Conservation (phyloP, 2,113 vertebrate genomes). For the Psephotus haematonotus region DNA sequence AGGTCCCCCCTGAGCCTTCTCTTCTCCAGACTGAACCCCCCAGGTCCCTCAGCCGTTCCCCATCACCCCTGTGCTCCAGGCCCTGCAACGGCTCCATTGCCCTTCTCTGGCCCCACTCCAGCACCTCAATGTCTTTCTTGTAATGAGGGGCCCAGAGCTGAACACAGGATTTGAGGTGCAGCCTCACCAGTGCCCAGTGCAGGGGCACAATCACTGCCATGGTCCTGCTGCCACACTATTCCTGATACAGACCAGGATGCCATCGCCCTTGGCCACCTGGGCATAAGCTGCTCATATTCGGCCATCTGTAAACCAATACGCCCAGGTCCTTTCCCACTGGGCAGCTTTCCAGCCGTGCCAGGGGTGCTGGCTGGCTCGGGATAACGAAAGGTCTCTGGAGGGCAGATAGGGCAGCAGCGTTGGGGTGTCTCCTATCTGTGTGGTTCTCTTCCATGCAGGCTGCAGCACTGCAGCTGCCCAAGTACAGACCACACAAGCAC, state of each 20-base stretch:
- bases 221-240: not conserved
- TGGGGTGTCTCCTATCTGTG: not conserved
- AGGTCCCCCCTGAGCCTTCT: not conserved
- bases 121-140: not conserved
- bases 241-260: not conserved
- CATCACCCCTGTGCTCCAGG: not conserved
- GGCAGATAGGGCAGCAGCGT: not conserved
- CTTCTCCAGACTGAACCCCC: not conserved
- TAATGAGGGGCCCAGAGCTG: not conserved
- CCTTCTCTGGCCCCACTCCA: not conserved
- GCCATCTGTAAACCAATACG: not conserved
- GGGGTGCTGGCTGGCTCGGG: not conserved
- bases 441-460: not conserved
- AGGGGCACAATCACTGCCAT: not conserved
- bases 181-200: not conserved
- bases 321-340: not conserved
- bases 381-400: fast-evolving
- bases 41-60: not conserved
- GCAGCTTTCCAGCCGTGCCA: not conserved
- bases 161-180: not conserved
- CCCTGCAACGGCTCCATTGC: not conserved
- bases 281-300: not conserved
- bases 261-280: not conserved
- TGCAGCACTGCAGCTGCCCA: not conserved
- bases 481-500: not conserved